These are phyloP conservation scores for Trachurus trachurus DNA, from an alignment of 2,797 vertebrate species.

Conservation along the genomic window DNA sequence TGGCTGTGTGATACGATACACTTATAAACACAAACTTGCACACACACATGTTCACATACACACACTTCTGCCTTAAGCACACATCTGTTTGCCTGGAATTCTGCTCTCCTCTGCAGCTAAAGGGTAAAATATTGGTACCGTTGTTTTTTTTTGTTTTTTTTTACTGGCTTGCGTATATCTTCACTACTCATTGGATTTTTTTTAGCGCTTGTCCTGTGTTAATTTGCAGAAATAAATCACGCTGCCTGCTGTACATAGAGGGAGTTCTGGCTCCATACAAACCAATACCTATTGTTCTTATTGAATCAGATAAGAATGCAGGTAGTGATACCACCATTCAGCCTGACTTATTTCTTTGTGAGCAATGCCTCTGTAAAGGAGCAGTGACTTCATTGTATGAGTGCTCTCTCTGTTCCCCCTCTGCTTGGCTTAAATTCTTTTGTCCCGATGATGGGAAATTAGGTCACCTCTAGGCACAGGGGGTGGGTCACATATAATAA, in stretches of 20 bases:
- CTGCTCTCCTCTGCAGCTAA: conserved; percentile 9
- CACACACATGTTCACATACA: not conserved
- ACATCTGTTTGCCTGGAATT: conserved; percentile 29
- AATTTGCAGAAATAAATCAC: conserved; percentile 66
- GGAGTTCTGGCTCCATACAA: conserved; percentile 25
- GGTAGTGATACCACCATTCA: conserved; percentile 25
- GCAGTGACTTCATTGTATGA: conserved; percentile 12
- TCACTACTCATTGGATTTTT: conserved; percentile 21
- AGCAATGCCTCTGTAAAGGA: conserved; percentile 32
- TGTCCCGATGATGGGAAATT: conserved; percentile 71
- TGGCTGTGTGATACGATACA: conserved; percentile 49
- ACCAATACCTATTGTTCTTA: conserved; percentile 42
- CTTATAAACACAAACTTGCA: conserved; percentile 9
- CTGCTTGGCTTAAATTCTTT: conserved; percentile 57
- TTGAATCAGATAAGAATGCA: conserved; percentile 51
- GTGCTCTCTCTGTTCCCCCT: conserved; percentile 42
- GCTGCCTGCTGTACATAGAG: conserved; percentile 23
- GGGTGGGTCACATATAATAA: conserved; percentile 82
- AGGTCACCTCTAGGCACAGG: conserved; percentile 68
- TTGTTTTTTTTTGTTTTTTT: conserved; percentile 36
- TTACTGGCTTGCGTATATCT: not conserved
- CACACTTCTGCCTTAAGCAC: conserved; percentile 6
- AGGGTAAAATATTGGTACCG: conserved; percentile 20
- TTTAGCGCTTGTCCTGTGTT: conserved; percentile 26
- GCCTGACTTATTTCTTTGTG: conserved; percentile 50